Base-by-base conservation (phyloP, 2,797 vertebrate species). In the Coluber constrictor region DNA sequence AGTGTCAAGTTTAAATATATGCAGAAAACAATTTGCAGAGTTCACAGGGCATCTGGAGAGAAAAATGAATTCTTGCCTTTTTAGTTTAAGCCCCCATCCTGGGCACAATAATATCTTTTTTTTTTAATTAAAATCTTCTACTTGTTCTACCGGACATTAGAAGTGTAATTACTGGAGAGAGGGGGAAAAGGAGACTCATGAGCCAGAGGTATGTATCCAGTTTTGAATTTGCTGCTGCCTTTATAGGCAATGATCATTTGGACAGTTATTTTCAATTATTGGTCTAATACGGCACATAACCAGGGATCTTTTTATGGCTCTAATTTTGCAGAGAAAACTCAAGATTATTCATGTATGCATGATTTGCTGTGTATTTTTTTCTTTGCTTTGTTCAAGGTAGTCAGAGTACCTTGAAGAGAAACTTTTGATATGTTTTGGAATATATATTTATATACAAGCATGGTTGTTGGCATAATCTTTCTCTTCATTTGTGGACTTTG, bases 361-460 rank as follows among this genome's bases (percentile, higher is more conserved):
- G 79, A 83, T 56, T 37, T 83, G 25, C 60, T 63, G 18, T 32
- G 32, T 89, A 74, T 29, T 16, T 89, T 61, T 89, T 89, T 63
- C 57, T 43, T 55, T 61, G 11, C 43, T 61, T 63, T 16, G 11
- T 88, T 43, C 2, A 66, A 94, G 91, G 55, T 88, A 86, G 8
- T 29, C 59, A 56, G 0, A 37, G 37, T 37, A 37, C 37, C 37
- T 37, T 37, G 37, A 37, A 37, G 37, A 55, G 0, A 0, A 2
- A 0, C 90, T 93, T 94, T 43, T 29, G 23, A 93, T 95, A 79
- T 47, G 92, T 91, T 93, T 93, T 8, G 87, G 83, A 63, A 54
- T 95, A 59, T 89, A 94, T 95, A 91, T 92, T n/a, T 95, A 59
- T 89, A 95, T 94, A 91, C 91, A 43, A 87, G 91, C 43, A 43